A percentile compares a stretch with the other conserved stretches of the same genome.
These are phyloP conservation scores for Gryllus longicercus DNA, from an alignment of 2,888 invertebrate genomes.

Conservation along the genomic window DNA sequence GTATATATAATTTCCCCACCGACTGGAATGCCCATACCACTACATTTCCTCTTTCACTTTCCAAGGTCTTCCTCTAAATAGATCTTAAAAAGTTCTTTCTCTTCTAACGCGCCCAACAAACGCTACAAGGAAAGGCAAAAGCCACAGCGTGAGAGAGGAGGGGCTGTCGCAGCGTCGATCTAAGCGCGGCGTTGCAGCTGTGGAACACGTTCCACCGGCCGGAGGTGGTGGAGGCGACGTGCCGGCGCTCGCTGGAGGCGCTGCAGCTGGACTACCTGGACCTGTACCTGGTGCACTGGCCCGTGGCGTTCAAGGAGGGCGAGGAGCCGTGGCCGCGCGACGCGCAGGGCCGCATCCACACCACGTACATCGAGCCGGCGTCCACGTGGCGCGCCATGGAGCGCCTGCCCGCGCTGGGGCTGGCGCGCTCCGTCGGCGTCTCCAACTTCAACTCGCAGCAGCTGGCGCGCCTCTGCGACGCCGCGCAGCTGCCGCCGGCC, in stretches of 20 bases:
- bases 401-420: not conserved
- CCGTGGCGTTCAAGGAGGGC: not conserved
- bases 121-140: too few relatives aligned
- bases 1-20: too few relatives aligned
- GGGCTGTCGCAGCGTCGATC: too few relatives aligned
- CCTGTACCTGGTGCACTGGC: constrained; percentile 4
- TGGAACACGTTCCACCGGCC: constrained; percentile 1
- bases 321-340: not conserved
- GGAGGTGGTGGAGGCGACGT: not conserved
- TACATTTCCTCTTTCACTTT: too few relatives aligned
- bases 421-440: not conserved
- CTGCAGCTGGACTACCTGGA: not conserved
- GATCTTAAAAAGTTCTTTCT: too few relatives aligned
- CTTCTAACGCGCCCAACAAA: too few relatives aligned
- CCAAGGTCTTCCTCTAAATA: too few relatives aligned
- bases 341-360: not conserved
- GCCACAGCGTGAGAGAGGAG: too few relatives aligned
- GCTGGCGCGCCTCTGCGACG: not conserved
- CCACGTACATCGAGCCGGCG: not conserved
- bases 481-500: not conserved
- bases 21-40: too few relatives aligned
- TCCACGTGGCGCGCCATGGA: not conserved
- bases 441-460: constrained; percentile 17
- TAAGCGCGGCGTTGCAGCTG: not conserved
- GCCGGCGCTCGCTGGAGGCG: not conserved